These are phyloP conservation scores for Cherax destructor DNA, from an alignment of 1,140 invertebrate species.

Conservation along the genomic window DNA sequence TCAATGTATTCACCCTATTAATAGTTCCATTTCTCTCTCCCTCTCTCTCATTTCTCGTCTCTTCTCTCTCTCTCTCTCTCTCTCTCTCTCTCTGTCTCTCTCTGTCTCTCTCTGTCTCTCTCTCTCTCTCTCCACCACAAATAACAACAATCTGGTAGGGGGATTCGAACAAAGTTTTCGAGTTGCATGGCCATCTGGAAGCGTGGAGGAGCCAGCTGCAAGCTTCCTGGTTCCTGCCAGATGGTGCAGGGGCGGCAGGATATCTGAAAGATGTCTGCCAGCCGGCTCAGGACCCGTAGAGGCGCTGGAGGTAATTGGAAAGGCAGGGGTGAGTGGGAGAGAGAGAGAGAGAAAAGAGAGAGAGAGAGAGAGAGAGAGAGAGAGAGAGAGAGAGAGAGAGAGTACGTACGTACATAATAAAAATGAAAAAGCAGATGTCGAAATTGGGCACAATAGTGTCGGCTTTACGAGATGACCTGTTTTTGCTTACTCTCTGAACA, in stretches of 20 bases:
- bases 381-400: not conserved
- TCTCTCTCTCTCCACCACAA: not conserved
- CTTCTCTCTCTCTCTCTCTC: constrained; percentile 17
- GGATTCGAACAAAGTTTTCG: not conserved
- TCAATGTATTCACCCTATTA: not conserved
- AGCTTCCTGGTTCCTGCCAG: not conserved
- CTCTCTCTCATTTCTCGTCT: too few relatives aligned
- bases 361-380: too few relatives aligned
- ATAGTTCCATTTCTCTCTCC: not conserved
- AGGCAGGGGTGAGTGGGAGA: too few relatives aligned
- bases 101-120: not conserved
- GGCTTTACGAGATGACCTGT: too few relatives aligned
- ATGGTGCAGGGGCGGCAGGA: not conserved
- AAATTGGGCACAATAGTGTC: too few relatives aligned
- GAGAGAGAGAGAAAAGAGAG: too few relatives aligned
- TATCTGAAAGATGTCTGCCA: not conserved
- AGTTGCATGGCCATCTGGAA: not conserved
- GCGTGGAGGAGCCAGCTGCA: not conserved
- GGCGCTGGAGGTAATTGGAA: not conserved
- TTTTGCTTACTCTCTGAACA: too few relatives aligned
- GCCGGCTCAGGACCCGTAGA: not conserved
- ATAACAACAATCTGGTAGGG: not conserved
- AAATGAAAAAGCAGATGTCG: too few relatives aligned
- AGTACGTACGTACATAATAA: not conserved
- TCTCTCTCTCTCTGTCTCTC: not conserved